A percentile compares a stretch with the other conserved stretches of the same genome.
Evolutionary conservation across 1,140 invertebrate species (phyloP).

Genomic region (Ceratina australensis): DNA sequence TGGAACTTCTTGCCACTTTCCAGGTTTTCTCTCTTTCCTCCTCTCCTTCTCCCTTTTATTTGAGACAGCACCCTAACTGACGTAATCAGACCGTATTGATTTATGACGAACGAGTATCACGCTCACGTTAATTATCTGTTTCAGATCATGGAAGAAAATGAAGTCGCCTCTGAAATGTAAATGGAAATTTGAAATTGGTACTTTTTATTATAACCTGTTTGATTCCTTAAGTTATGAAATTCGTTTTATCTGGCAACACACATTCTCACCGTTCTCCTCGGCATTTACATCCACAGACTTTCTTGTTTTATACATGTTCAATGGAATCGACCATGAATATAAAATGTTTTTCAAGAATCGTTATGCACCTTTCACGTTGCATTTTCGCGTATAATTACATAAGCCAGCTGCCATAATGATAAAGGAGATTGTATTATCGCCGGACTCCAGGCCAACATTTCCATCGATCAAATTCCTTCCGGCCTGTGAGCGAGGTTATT

Average conservation of each 20-base stretch:
- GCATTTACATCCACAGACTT: conserved; percentile 20
- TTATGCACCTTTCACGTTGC: conserved; percentile 39
- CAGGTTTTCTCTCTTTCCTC: not conserved
- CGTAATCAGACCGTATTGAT: conserved; percentile 59
- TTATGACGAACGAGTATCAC: conserved; percentile 48
- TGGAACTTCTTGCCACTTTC: conserved; percentile 41
- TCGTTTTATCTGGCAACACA: not conserved
- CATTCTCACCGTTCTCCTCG: not conserved
- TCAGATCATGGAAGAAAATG: too few species aligned
- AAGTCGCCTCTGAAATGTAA: too few species aligned
- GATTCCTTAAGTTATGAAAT: too few species aligned
- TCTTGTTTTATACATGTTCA: conserved; percentile 48
- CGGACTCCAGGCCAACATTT: conserved; percentile 42
- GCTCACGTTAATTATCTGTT: not conserved
- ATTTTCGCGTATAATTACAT: conserved; percentile 46
- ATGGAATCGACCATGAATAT: conserved; percentile 9
- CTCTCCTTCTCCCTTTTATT: conserved; percentile 13
- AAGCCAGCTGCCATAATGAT: conserved; percentile 44
- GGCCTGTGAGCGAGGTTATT: conserved; percentile 38
- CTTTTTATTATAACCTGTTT: not conserved
- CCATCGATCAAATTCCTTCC: conserved; percentile 55
- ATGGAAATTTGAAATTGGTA: too few species aligned
- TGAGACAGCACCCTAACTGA: conserved; percentile 47
- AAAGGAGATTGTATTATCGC: conserved; percentile 50
- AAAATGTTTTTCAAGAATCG: conserved; percentile 40